Percentiles rank a stretch among this genome's conserved stretches.
These are phyloP conservation scores for Rhincodon typus DNA, from an alignment of 2,797 vertebrate species.

Conservation along the genomic window DNA sequence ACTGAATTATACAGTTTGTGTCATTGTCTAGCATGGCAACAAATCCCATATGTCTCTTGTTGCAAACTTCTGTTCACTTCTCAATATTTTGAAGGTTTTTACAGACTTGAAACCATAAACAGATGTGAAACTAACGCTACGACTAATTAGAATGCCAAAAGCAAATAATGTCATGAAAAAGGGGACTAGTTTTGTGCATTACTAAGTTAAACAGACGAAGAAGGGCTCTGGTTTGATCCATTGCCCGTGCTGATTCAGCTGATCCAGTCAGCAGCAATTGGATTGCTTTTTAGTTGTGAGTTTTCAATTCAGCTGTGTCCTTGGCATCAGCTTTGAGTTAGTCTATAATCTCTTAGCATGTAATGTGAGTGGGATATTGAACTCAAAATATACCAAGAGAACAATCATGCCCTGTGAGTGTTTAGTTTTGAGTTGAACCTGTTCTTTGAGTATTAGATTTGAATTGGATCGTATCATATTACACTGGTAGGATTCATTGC, in stretches of 20 bases:
- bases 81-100: neutral
- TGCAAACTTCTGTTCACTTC: neutral
- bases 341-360: neutral
- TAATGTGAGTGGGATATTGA: neutral
- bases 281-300: neutral
- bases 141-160: neutral
- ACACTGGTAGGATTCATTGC: neutral
- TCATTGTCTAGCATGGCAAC: neutral
- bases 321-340: constrained; percentile 2
- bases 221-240: neutral
- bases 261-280: neutral
- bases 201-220: neutral
- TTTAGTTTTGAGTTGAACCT: constrained; percentile 10
- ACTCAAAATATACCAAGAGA: neutral
- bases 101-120: neutral
- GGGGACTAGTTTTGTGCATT: neutral
- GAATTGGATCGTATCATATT: neutral
- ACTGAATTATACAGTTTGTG: neutral
- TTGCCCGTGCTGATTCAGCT: constrained; percentile 1
- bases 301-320: neutral
- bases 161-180: neutral
- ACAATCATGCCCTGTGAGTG: neutral
- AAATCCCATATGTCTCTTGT: neutral
- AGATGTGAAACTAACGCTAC: neutral
- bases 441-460: neutral